These are phyloP conservation scores for Epinotia ramella DNA, from an alignment of 2,888 invertebrate species.

Conservation along the genomic window DNA sequence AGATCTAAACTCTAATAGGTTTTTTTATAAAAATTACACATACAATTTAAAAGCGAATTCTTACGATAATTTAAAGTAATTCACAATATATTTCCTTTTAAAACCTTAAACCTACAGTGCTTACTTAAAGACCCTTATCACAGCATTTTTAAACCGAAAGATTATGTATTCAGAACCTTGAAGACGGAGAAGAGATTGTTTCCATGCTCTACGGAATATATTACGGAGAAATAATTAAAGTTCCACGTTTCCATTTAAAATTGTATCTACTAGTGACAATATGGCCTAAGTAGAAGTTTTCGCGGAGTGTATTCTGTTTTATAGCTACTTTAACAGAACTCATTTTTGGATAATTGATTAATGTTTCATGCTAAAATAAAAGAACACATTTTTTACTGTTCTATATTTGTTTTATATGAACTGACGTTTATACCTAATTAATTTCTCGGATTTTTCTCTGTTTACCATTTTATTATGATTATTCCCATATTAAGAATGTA, in stretches of 20 bases:
- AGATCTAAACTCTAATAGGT: too few species aligned
- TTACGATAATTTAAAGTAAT: neutral
- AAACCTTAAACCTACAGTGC: constrained; percentile 5
- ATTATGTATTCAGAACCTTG: constrained; percentile 20
- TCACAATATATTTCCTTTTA: neutral
- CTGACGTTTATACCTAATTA: neutral
- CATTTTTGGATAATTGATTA: neutral
- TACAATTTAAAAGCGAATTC: too few species aligned
- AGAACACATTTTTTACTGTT: too few species aligned
- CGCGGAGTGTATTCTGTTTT: neutral
- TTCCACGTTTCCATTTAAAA: constrained; percentile 22
- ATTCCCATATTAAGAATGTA: too few species aligned
- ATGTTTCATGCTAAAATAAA: neutral
- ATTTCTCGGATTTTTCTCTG: neutral
- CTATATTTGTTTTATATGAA: too few species aligned
- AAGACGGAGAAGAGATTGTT: constrained; percentile 18
- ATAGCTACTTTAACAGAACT: neutral
- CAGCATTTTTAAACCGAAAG: constrained; percentile 11
- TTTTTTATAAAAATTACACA: too few species aligned
- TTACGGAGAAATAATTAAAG: constrained; percentile 30
- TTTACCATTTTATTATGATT: too few species aligned
- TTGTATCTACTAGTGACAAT: constrained; percentile 5
- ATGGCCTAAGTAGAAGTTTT: neutral
- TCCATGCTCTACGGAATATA: constrained; percentile 27
- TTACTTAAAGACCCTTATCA: constrained; percentile 17